Conservation (phyloP, 2,888 invertebrate species). For the Tholera decimalis region DNA sequence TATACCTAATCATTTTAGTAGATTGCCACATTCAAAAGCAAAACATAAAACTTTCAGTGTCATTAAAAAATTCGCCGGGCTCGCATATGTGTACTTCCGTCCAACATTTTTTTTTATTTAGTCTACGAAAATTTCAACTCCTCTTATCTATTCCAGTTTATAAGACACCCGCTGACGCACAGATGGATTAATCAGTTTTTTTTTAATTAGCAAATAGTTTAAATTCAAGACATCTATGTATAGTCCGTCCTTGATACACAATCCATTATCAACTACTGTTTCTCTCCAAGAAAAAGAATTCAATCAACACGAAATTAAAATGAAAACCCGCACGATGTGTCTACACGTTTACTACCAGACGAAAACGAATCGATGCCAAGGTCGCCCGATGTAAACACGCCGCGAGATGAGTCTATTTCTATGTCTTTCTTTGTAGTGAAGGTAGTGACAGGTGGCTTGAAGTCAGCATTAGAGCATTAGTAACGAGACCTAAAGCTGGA, state of each 20-base stretch:
- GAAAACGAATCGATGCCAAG: conserved; percentile 78
- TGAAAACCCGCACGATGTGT: conserved; percentile 54
- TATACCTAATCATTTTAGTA: not conserved
- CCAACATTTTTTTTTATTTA: too few species aligned
- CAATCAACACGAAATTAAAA: conserved; percentile 37
- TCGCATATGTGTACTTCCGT: too few species aligned
- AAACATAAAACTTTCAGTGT: not conserved
- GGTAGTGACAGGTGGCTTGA: conserved; percentile 44
- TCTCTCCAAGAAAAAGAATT: conserved; percentile 31
- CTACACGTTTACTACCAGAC: conserved; percentile 67
- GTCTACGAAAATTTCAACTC: too few species aligned
- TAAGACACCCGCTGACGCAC: too few species aligned
- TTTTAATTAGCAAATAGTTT: too few species aligned
- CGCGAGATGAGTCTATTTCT: conserved; percentile 65
- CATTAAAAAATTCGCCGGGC: too few species aligned
- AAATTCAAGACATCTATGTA: too few species aligned
- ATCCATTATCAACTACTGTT: conserved; percentile 33
- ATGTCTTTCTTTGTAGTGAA: conserved; percentile 47
- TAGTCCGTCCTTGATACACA: conserved; percentile 27
- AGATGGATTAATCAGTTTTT: too few species aligned
- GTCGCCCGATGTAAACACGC: conserved; percentile 67
- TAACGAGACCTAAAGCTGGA: conserved; percentile 1
- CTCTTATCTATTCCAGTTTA: too few species aligned
- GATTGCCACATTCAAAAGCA: too few species aligned
- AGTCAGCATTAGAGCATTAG: conserved; percentile 27